phyloP scores from a whole-genome alignment of 2,888 invertebrate genomes.

The Mimachlamys varia region DNA sequence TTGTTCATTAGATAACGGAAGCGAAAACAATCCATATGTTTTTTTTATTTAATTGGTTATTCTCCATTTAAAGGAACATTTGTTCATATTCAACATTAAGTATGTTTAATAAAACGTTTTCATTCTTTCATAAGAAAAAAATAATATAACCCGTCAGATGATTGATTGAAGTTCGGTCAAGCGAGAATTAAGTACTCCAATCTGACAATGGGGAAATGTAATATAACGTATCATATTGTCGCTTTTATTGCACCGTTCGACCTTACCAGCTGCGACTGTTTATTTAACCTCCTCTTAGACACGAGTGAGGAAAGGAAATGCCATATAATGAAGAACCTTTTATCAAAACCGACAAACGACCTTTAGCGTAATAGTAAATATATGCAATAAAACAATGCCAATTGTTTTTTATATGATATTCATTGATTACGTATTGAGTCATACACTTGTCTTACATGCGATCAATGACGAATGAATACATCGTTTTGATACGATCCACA shows the following conservation, averaged over 20 bases:
- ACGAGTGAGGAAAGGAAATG: not conserved
- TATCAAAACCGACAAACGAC: not conserved
- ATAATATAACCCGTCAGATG: too few relatives aligned
- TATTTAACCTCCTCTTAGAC: not conserved
- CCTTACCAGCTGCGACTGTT: not conserved
- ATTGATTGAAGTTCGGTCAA: not conserved
- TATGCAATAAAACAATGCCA: too few relatives aligned
- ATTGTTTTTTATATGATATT: not conserved
- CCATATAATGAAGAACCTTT: not conserved
- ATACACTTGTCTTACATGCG: not conserved
- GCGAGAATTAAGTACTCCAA: not conserved
- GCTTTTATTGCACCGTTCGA: not conserved
- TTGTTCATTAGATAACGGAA: too few relatives aligned
- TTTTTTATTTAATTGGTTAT: too few relatives aligned
- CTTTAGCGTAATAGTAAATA: not conserved
- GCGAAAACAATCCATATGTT: too few relatives aligned
- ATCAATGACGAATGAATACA: not conserved
- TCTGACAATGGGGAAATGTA: not conserved
- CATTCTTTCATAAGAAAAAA: too few relatives aligned
- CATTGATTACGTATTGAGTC: not conserved
- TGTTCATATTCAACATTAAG: too few relatives aligned
- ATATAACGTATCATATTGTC: not conserved
- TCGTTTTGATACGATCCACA: too few relatives aligned
- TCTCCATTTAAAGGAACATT: too few relatives aligned
- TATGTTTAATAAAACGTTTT: too few relatives aligned